These are phyloP conservation scores for Lordiphosa fenestrarum DNA, from an alignment of 2,888 invertebrate species.

Conservation along the genomic window DNA sequence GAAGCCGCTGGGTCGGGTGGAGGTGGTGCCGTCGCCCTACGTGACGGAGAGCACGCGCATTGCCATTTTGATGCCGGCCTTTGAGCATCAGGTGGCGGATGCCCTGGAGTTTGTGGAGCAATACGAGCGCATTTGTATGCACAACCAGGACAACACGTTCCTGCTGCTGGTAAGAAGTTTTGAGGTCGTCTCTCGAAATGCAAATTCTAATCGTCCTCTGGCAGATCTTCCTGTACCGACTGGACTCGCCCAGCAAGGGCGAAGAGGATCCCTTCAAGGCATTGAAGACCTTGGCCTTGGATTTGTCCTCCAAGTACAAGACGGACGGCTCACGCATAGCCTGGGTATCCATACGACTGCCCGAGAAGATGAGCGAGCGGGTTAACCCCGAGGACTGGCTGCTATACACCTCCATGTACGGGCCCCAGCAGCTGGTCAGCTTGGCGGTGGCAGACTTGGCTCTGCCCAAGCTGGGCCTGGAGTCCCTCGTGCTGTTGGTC, in stretches of 20 bases:
- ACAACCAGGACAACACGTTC: conserved; percentile 89
- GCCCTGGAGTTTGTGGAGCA: conserved; percentile 86
- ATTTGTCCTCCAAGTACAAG: conserved; percentile 84
- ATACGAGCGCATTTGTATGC: conserved; percentile 87
- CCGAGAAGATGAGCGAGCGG: conserved; percentile 72
- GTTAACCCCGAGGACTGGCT: conserved; percentile 61
- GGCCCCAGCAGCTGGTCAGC: conserved; percentile 77
- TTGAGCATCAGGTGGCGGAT: conserved; percentile 82
- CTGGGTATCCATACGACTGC: conserved; percentile 87
- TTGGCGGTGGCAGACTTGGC: conserved; percentile 85
- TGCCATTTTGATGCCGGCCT: conserved; percentile 87
- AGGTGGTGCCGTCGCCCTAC: conserved; percentile 95
- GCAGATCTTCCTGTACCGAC: conserved; percentile 85
- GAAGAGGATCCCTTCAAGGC: conserved; percentile 83
- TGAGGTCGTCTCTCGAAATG: conserved; percentile 4
- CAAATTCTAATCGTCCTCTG: conserved; percentile 10
- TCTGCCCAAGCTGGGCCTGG: conserved; percentile 85
- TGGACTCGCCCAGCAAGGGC: conserved; percentile 84
- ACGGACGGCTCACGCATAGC: conserved; percentile 85
- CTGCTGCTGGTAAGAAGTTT: conserved; percentile 84
- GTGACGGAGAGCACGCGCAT: conserved; percentile 95
- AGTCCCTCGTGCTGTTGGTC: conserved; percentile 87
- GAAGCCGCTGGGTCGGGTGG: conserved; percentile 92
- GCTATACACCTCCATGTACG: conserved; percentile 79
- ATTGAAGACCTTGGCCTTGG: conserved; percentile 84